Percentiles rank a stretch among this genome's conserved stretches.
Evolutionary conservation across 1,140 invertebrate genomes (phyloP).

Genomic region (Eubasilissa regina): DNA sequence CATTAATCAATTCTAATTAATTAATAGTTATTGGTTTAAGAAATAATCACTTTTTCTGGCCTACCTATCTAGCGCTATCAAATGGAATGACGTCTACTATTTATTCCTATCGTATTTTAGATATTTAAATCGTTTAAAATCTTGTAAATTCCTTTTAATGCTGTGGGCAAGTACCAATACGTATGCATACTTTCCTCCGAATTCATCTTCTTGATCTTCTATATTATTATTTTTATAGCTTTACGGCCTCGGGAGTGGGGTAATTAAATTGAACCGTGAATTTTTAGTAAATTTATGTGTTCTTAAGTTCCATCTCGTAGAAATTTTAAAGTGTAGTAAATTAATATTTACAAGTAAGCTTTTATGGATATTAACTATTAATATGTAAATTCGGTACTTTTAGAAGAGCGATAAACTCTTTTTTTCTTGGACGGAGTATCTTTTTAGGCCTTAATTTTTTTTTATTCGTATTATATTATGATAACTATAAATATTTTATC

Average conservation of each 20-base stretch:
- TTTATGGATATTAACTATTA: conserved; percentile 40
- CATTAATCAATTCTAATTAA: too few relatives aligned
- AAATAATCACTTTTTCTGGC: too few relatives aligned
- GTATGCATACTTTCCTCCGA: too few relatives aligned
- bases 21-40: too few relatives aligned
- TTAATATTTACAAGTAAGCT: conserved; percentile 36
- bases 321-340: neutral
- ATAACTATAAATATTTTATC: neutral
- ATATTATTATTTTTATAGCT: neutral
- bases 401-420: conserved; percentile 33
- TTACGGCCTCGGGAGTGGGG: neutral
- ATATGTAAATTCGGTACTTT: conserved; percentile 34
- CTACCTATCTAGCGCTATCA: too few relatives aligned
- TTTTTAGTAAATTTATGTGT: conserved; percentile 13
- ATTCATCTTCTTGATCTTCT: too few relatives aligned
- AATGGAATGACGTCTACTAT: too few relatives aligned
- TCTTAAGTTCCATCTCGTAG: neutral
- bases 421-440: neutral
- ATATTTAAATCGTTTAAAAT: too few relatives aligned
- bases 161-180: too few relatives aligned
- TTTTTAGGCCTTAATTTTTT: conserved; percentile 1
- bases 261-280: conserved; percentile 16
- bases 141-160: too few relatives aligned
- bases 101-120: too few relatives aligned
- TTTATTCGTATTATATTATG: neutral